Conservation (phyloP, 2,888 invertebrate species). For the Melinaea menophilus region DNA sequence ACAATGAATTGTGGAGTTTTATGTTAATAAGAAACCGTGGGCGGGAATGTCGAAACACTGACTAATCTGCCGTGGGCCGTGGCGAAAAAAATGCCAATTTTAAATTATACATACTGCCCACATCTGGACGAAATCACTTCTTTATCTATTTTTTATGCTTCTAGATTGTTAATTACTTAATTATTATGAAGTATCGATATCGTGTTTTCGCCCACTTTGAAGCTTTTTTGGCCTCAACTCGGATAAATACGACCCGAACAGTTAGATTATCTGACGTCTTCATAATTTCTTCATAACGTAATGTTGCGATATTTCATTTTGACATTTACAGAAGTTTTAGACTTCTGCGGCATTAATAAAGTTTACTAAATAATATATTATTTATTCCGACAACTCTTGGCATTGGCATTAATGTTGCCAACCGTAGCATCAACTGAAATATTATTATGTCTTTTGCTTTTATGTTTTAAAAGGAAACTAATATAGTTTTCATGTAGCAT, state of each 20-base stretch:
- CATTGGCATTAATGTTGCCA: neutral
- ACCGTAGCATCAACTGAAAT: too few relatives aligned
- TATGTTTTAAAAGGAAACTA: too few relatives aligned
- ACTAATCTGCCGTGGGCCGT: conserved; percentile 73
- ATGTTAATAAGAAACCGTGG: conserved; percentile 72
- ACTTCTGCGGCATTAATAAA: conserved; percentile 49
- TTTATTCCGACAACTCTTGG: neutral
- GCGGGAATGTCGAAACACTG: conserved; percentile 75
- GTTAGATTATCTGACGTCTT: conserved; percentile 9
- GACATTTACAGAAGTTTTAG: conserved; percentile 44
- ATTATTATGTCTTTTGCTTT: too few relatives aligned
- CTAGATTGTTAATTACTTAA: conserved; percentile 71
- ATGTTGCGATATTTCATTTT: conserved; percentile 41
- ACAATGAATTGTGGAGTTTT: conserved; percentile 74
- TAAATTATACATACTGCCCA: conserved; percentile 75
- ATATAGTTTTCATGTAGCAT: too few relatives aligned
- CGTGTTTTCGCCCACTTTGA: conserved; percentile 51
- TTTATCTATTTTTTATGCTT: conserved; percentile 57
- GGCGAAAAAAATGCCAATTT: conserved; percentile 75
- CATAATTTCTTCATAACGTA: conserved; percentile 20
- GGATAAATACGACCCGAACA: conserved; percentile 9
- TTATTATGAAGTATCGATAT: conserved; percentile 45
- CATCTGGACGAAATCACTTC: conserved; percentile 55
- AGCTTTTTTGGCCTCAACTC: conserved; percentile 20
- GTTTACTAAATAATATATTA: conserved; percentile 2